A percentile compares a stretch with the other conserved stretches of the same genome.
Conservation (phyloP, 2,888 invertebrate genomes). For the Auanema freiburgensis region DNA sequence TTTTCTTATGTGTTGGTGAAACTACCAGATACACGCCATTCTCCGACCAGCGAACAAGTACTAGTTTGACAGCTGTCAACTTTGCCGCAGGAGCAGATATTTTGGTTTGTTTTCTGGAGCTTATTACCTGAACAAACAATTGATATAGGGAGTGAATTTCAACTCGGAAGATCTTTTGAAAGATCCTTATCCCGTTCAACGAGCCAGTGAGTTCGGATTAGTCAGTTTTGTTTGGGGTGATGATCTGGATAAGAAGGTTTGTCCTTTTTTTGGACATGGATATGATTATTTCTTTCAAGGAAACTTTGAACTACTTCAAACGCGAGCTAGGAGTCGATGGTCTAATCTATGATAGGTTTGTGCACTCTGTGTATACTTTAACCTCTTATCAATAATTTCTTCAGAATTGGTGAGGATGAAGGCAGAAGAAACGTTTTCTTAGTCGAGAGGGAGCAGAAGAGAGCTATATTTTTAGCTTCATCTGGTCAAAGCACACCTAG, state of each 20-base stretch:
- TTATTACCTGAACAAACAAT: background rate
- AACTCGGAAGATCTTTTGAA: slow-evolving; percentile 84
- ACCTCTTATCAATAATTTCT: slow-evolving; percentile 8
- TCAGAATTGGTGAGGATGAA: slow-evolving; percentile 59
- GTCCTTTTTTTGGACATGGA: background rate
- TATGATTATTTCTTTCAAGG: slow-evolving; percentile 67
- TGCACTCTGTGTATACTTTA: slow-evolving; percentile 11
- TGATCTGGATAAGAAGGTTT: slow-evolving; percentile 78
- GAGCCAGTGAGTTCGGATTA: slow-evolving; percentile 78
- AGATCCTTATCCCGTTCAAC: slow-evolving; percentile 71
- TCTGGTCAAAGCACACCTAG: slow-evolving; percentile 21
- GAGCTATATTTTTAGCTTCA: slow-evolving; percentile 11
- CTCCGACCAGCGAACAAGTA: slow-evolving; percentile 62
- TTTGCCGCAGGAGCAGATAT: slow-evolving; percentile 55
- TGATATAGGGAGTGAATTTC: slow-evolving; percentile 78
- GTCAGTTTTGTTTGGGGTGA: slow-evolving; percentile 95
- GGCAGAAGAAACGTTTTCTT: slow-evolving; percentile 56
- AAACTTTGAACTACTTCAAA: slow-evolving; percentile 82
- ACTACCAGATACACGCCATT: slow-evolving; percentile 77
- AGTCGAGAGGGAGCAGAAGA: slow-evolving; percentile 58
- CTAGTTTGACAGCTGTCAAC: slow-evolving; percentile 59
- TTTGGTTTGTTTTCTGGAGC: slow-evolving; percentile 27
- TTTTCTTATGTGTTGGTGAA: slow-evolving; percentile 85
- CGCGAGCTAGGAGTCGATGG: slow-evolving; percentile 89
- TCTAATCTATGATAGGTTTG: slow-evolving; percentile 86